phyloP scores from a whole-genome alignment of 2,888 invertebrate species.

The Ceratothoa steindachneri region DNA sequence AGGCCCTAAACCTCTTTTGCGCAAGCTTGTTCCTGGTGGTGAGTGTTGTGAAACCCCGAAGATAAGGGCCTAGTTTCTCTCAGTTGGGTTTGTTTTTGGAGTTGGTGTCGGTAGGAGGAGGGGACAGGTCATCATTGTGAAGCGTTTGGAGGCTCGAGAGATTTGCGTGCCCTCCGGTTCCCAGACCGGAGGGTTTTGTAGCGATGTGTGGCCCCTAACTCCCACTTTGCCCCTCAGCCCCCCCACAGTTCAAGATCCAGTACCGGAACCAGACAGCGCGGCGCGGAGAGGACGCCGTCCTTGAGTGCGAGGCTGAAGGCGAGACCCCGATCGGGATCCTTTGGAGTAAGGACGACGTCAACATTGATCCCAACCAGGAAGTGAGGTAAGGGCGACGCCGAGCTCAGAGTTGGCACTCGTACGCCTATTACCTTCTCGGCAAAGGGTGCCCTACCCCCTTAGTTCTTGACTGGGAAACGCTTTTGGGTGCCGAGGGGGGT shows the following conservation, averaged over 20 bases:
- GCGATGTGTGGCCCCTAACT: too few species aligned
- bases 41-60: too few species aligned
- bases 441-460: neutral
- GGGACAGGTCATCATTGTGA: too few species aligned
- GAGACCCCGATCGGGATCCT: slow-evolving; percentile 91
- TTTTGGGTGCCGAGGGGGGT: too few species aligned
- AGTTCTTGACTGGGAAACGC: neutral
- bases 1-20: too few species aligned
- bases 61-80: too few species aligned
- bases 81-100: too few species aligned
- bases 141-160: too few species aligned
- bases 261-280: slow-evolving; percentile 85
- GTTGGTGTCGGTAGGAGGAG: too few species aligned
- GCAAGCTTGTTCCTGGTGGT: too few species aligned
- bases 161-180: too few species aligned
- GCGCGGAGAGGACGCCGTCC: slow-evolving; percentile 81
- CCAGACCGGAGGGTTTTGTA: too few species aligned
- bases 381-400: slow-evolving; percentile 7
- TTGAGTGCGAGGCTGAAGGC: slow-evolving; percentile 88
- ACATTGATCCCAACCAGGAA: slow-evolving; percentile 82
- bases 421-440: neutral
- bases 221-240: slow-evolving; percentile 65
- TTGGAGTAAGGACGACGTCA: slow-evolving; percentile 92
- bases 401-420: neutral
- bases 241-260: slow-evolving; percentile 89